Percentiles rank a stretch among this genome's conserved stretches.
These are phyloP conservation scores for Zelostemma sp. DNA, from an alignment of 1,140 invertebrate genomes.

Conservation along the genomic window DNA sequence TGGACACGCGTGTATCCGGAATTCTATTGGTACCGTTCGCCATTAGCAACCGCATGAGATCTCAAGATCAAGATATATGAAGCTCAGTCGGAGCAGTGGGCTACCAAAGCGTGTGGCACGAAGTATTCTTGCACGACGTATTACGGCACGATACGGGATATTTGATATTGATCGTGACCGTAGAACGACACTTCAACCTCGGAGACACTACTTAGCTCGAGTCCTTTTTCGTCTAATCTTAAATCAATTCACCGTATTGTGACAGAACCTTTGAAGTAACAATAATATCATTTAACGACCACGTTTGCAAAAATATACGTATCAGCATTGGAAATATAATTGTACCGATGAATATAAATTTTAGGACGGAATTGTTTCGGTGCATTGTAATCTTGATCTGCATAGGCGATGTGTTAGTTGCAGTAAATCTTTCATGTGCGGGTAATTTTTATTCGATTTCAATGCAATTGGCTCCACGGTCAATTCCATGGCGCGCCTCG, in stretches of 20 bases:
- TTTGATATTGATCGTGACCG: slow-evolving; percentile 49
- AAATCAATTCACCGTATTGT: slow-evolving; percentile 10
- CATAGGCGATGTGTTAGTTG: no score
- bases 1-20: no score
- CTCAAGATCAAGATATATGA: slow-evolving; percentile 42
- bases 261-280: background rate
- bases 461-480: no score
- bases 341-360: no score
- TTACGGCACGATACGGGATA: slow-evolving; percentile 47
- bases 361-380: no score
- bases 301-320: no score
- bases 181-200: slow-evolving; percentile 34
- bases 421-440: no score
- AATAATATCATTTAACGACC: no score
- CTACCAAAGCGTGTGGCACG: slow-evolving; percentile 46
- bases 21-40: slow-evolving; percentile 39
- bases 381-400: no score
- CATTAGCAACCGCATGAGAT: slow-evolving; percentile 22
- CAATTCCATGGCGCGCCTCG: no score
- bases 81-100: slow-evolving; percentile 27
- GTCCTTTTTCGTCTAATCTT: slow-evolving; percentile 17
- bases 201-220: slow-evolving; percentile 31
- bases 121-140: slow-evolving; percentile 45
- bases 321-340: no score
- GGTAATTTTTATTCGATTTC: no score